Evolutionary conservation across 2,113 vertebrate species (phyloP).

Genomic region (Oncorhynchus mykiss): DNA sequence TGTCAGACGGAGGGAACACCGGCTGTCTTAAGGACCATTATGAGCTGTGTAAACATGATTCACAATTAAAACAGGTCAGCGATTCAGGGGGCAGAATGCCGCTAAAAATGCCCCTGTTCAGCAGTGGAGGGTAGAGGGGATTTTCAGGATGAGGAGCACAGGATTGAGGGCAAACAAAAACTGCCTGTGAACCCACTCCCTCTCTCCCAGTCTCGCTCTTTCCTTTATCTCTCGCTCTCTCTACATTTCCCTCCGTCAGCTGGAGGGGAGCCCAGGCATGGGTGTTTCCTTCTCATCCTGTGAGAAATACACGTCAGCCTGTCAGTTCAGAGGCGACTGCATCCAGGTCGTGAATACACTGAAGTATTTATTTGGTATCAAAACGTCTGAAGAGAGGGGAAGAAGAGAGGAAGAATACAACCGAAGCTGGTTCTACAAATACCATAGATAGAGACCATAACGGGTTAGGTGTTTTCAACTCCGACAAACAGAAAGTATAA

Average conservation of each 20-base stretch:
- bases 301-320: conserved; percentile 31
- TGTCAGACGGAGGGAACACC: conserved; percentile 64
- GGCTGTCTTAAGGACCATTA: conserved; percentile 62
- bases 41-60: conserved; percentile 64
- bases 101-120: not conserved
- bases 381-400: no score
- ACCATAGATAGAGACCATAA: no score
- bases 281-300: conserved; percentile 37
- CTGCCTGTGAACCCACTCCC: conserved; percentile 53
- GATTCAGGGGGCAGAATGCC: not conserved
- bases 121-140: not conserved
- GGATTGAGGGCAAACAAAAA: conserved; percentile 63
- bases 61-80: conserved; percentile 58
- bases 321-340: conserved; percentile 15
- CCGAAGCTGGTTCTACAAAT: not conserved
- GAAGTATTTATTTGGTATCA: conserved; percentile 42
- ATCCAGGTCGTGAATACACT: conserved; percentile 14
- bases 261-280: conserved; percentile 32
- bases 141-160: conserved; percentile 51
- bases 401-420: not conserved
- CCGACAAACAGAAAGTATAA: no score
- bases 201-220: conserved; percentile 18
- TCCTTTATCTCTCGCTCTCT: not conserved
- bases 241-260: conserved; percentile 10
- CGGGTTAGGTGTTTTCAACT: no score